Conservation (phyloP, 2,797 vertebrate genomes). For the Takifugu ocellatus region DNA sequence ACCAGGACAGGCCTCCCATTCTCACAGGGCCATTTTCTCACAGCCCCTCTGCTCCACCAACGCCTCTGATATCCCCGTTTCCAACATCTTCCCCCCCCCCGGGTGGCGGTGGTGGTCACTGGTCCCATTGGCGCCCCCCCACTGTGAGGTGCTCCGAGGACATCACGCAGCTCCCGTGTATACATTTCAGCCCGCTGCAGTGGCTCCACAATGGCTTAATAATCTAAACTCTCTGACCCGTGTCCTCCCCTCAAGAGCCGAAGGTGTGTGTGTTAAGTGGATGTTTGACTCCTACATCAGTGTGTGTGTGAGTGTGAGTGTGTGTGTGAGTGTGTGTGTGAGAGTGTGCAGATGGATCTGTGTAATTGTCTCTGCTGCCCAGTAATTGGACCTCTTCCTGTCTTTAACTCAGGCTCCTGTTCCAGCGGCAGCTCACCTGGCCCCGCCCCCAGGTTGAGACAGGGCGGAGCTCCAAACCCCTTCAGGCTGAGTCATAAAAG, state of each 20-base stretch:
- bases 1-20: conserved; percentile 51
- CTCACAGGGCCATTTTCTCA: conserved; percentile 69
- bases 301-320: too few relatives aligned
- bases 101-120: conserved; percentile 18
- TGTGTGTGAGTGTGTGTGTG: too few relatives aligned
- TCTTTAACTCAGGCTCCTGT: too few relatives aligned
- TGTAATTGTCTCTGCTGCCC: conserved; percentile 6
- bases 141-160: conserved; percentile 38
- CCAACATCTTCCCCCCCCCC: conserved; percentile 28
- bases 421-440: neutral
- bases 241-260: conserved; percentile 31
- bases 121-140: conserved; percentile 28
- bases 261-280: conserved; percentile 27
- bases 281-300: conserved; percentile 22
- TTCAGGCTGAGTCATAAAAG: neutral
- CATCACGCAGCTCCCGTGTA: conserved; percentile 28
- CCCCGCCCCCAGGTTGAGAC: neutral
- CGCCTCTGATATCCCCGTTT: conserved; percentile 30
- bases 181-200: conserved; percentile 15
- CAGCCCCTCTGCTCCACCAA: conserved; percentile 43
- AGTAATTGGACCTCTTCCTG: neutral
- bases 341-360: conserved; percentile 28
- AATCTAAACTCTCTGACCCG: conserved; percentile 39
- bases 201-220: conserved; percentile 26
- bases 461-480: neutral